Conservation (phyloP, 2,888 invertebrate species). For the Meandrusa payeni region DNA sequence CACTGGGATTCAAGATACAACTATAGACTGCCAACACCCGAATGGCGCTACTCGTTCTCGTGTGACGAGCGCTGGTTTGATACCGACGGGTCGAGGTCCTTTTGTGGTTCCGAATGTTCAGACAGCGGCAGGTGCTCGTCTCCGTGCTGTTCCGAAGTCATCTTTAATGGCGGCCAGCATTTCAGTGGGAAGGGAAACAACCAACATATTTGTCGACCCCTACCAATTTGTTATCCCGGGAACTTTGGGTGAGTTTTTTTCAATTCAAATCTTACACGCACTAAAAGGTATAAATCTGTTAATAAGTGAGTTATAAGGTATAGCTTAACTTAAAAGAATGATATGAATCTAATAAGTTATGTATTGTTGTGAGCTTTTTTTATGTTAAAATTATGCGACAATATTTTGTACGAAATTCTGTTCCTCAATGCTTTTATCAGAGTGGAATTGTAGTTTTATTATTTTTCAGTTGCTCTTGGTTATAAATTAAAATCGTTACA, state of each 20-base stretch:
- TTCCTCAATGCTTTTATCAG: no score
- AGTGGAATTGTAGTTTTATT: no score
- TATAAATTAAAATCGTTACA: no score
- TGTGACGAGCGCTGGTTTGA: conserved; percentile 60
- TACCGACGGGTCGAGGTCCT: conserved; percentile 53
- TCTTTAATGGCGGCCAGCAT: conserved; percentile 76
- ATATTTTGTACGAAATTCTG: no score
- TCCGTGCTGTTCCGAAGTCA: conserved; percentile 75
- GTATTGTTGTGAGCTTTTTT: no score
- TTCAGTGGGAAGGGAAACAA: conserved; percentile 59
- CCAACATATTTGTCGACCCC: conserved; percentile 52
- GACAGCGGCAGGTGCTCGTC: conserved; percentile 73
- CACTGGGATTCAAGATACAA: conserved; percentile 55
- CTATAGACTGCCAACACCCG: conserved; percentile 49
- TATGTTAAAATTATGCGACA: no score
- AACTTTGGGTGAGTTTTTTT: conserved; percentile 65
- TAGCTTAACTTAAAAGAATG: no score
- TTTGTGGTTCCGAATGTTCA: conserved; percentile 57
- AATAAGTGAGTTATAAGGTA: no score
- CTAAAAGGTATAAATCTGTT: no score
- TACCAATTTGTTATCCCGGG: conserved; percentile 65
- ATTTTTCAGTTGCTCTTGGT: no score
- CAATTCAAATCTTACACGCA: no score
- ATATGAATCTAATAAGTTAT: no score
- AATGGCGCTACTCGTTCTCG: conserved; percentile 59